Percentiles rank a stretch among this genome's conserved stretches.
These are phyloP conservation scores for Xiphophorus couchianus DNA, from an alignment of 2,113 vertebrate genomes.

Conservation along the genomic window DNA sequence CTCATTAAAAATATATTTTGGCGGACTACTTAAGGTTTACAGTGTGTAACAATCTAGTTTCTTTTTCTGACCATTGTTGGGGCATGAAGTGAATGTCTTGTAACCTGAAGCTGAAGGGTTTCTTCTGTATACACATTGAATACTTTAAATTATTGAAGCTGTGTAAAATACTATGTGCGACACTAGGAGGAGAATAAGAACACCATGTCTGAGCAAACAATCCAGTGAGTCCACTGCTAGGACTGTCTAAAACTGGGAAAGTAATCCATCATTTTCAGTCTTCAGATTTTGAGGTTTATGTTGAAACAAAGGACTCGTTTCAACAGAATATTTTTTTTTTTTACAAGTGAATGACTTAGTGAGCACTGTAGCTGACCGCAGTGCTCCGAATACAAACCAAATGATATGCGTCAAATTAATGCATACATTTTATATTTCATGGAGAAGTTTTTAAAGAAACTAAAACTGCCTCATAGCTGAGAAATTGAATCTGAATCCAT, in stretches of 20 bases:
- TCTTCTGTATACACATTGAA: neutral
- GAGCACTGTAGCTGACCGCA: neutral
- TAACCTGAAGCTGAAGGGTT: neutral
- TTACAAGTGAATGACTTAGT: neutral
- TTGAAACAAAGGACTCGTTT: no score
- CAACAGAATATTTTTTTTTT: no score
- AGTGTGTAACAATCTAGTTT: neutral
- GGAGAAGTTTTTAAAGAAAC: conserved; percentile 12
- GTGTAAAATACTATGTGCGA: neutral
- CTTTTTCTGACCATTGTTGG: neutral
- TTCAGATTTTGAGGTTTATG: no score
- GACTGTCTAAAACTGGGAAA: neutral
- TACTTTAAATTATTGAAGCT: neutral
- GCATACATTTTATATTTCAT: neutral
- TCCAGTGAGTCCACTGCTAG: neutral
- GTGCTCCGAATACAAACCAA: neutral
- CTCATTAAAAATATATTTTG: conserved; percentile 24
- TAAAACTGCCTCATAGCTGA: conserved; percentile 31
- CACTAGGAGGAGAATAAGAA: neutral
- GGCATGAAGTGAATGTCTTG: neutral
- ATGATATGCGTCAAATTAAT: neutral
- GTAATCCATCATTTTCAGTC: neutral
- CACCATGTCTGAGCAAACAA: neutral
- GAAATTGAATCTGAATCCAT: conserved; percentile 69
- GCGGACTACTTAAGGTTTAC: neutral